Percentiles rank a stretch among this genome's conserved stretches.
phyloP scores from a whole-genome alignment of 2,888 invertebrate species.

The Parochlus steinenii region DNA sequence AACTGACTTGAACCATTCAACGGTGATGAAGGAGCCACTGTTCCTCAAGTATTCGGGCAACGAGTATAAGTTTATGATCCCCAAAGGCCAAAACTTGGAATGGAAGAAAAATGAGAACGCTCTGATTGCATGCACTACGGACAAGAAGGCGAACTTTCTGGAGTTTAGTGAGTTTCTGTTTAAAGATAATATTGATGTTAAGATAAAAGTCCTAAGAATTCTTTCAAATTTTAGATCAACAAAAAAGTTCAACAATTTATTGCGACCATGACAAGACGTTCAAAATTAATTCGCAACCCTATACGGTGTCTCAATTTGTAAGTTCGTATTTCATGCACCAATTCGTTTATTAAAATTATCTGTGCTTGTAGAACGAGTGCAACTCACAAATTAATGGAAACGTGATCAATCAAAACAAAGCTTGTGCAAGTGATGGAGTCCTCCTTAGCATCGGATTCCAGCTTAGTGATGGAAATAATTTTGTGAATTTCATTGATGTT shows the following conservation, averaged over 20 bases:
- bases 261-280: slow-evolving; percentile 7
- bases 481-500: slow-evolving; percentile 13
- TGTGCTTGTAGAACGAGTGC: too few relatives aligned
- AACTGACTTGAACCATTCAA: slow-evolving; percentile 4
- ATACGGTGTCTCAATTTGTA: slow-evolving; percentile 2
- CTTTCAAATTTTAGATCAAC: too few relatives aligned
- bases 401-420: slow-evolving; percentile 3
- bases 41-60: slow-evolving; percentile 4
- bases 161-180: slow-evolving; percentile 7
- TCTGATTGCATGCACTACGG: slow-evolving; percentile 6
- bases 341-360: too few relatives aligned
- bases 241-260: slow-evolving; percentile 6
- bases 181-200: too few relatives aligned
- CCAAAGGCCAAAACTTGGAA: slow-evolving; percentile 1
- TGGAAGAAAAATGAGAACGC: slow-evolving; percentile 5
- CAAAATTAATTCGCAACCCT: slow-evolving; percentile 5
- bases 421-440: slow-evolving; percentile 11
- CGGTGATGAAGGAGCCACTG: slow-evolving; percentile 7
- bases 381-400: slow-evolving; percentile 2
- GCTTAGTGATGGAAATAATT: slow-evolving; percentile 6
- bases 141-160: slow-evolving; percentile 4
- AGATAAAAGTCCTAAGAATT: too few relatives aligned
- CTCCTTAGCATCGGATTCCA: slow-evolving; percentile 14
- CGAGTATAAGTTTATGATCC: slow-evolving; percentile 9
- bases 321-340: too few relatives aligned